Percentiles rank a stretch among this genome's conserved stretches.
phyloP scores from a whole-genome alignment of 2,888 invertebrate genomes.

The Erebia aethiops region DNA sequence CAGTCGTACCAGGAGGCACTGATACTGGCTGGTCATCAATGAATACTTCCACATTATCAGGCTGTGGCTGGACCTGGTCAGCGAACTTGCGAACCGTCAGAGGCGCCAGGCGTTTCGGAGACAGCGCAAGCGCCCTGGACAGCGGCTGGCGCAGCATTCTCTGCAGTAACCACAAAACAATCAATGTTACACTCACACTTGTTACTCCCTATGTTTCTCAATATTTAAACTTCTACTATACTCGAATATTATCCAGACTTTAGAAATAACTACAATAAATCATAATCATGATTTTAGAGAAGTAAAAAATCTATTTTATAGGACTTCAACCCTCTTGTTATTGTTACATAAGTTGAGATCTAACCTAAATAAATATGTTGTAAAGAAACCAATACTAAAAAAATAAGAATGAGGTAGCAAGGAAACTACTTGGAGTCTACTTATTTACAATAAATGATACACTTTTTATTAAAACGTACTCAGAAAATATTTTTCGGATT shows the following conservation, averaged over 20 bases:
- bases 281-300: background rate
- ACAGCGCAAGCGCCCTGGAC: constrained; percentile 85
- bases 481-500: constrained; percentile 30
- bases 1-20: constrained; percentile 98
- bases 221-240: background rate
- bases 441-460: constrained; percentile 7
- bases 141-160: constrained; percentile 91
- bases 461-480: constrained; percentile 31
- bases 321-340: constrained; percentile 54
- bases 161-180: constrained; percentile 50
- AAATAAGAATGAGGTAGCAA: background rate
- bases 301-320: constrained; percentile 13
- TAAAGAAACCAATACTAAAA: constrained; percentile 7
- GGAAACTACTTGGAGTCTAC: background rate
- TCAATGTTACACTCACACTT: constrained; percentile 12
- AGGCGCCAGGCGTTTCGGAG: constrained; percentile 68
- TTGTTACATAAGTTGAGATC: constrained; percentile 79
- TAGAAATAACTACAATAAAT: background rate
- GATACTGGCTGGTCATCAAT: constrained; percentile 97
- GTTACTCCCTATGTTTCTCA: constrained; percentile 1
- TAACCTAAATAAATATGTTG: constrained; percentile 66
- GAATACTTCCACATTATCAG: constrained; percentile 96
- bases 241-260: background rate
- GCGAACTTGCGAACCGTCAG: constrained; percentile 76
- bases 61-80: constrained; percentile 77